Evolutionary conservation across 2,113 vertebrate genomes (phyloP).

Genomic region (Chauna torquata): DNA sequence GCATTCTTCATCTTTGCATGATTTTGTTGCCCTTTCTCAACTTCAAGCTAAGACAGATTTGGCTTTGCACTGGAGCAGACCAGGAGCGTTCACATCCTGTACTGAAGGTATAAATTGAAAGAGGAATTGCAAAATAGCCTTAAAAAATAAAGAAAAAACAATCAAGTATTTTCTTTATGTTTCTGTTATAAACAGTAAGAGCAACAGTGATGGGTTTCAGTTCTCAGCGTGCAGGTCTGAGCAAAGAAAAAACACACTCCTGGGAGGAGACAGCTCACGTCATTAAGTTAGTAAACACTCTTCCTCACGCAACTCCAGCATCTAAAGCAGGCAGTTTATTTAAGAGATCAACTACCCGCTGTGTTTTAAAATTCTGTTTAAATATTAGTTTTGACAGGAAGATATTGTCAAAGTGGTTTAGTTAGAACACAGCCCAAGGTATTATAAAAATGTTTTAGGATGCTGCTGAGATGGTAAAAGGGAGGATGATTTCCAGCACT

Average conservation of each 20-base stretch:
- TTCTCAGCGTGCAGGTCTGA: not conserved
- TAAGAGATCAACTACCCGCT: not conserved
- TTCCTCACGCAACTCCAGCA: not conserved
- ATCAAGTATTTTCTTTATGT: not conserved
- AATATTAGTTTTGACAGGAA: not conserved
- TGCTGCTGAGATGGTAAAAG: not conserved
- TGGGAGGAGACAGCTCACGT: not conserved
- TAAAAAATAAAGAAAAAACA: not conserved
- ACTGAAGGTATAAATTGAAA: not conserved
- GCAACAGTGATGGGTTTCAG: not conserved
- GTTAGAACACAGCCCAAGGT: not conserved
- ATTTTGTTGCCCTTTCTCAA: not conserved
- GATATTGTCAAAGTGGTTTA: not conserved
- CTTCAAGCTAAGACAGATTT: not conserved
- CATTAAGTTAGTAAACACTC: not conserved
- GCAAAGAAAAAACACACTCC: not conserved
- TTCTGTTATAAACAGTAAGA: not conserved
- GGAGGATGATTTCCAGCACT: not conserved
- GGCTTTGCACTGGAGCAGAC: fast-evolving
- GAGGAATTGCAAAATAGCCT: not conserved
- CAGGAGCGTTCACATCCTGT: not conserved
- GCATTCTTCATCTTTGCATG: not conserved
- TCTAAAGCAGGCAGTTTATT: not conserved
- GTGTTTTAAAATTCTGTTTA: not conserved
- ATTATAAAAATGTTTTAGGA: conserved; percentile 4